These are phyloP conservation scores for Albula glossodonta DNA, from an alignment of 2,113 vertebrate genomes.

Conservation along the genomic window DNA sequence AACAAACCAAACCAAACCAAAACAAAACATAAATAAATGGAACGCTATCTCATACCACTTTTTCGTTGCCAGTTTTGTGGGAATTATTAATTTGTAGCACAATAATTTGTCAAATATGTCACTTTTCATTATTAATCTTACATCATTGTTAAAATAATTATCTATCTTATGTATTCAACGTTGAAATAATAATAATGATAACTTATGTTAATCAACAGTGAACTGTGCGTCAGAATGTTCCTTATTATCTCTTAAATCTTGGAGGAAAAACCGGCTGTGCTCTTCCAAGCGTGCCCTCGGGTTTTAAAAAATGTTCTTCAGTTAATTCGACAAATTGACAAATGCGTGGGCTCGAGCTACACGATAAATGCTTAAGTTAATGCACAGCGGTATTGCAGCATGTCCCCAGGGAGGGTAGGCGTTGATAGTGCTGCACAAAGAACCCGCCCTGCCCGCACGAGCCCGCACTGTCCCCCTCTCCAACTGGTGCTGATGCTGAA, in stretches of 20 bases:
- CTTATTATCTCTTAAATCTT: background rate
- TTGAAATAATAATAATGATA: background rate
- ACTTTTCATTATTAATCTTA: background rate
- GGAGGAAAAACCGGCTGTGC: background rate
- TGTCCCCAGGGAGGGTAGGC: conserved; percentile 22
- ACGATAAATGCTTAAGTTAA: conserved; percentile 2
- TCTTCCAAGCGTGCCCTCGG: background rate
- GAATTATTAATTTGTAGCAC: background rate
- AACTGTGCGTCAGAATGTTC: background rate
- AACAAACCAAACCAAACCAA: no score
- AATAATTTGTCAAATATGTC: no score
- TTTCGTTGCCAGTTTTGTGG: background rate
- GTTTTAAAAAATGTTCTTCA: conserved; percentile 13
- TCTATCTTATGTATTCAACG: background rate
- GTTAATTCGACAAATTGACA: conserved; percentile 25
- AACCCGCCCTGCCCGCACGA: conserved; percentile 36
- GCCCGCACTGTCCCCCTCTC: conserved; percentile 46
- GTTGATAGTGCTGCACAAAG: conserved; percentile 14
- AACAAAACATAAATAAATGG: background rate
- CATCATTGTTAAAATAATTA: background rate
- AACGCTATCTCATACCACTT: background rate
- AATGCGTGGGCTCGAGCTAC: conserved; percentile 5
- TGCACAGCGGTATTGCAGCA: conserved; percentile 30
- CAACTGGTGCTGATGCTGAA: conserved; percentile 62
- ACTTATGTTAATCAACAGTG: background rate